Evolutionary conservation across 2,113 vertebrate species (phyloP).

Genomic region (Cyprinus carpio): DNA sequence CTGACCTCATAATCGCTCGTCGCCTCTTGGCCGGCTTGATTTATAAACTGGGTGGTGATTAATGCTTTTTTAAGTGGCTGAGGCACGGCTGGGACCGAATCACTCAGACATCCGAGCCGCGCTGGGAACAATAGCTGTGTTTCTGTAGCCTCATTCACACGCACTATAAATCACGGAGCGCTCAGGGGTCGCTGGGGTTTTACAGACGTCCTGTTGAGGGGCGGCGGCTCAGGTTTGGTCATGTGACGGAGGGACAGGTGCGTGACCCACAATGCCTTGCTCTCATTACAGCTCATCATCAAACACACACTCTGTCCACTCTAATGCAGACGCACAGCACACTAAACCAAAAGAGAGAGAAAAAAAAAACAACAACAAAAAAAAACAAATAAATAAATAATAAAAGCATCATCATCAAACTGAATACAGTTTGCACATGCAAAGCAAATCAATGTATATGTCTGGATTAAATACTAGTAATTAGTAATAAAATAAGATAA

Average conservation of each 20-base stretch:
- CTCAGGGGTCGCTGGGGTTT: not conserved
- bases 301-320: not conserved
- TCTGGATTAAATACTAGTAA: no score
- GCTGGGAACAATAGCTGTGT: constrained; percentile 49
- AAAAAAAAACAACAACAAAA: no score
- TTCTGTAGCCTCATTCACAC: constrained; percentile 66
- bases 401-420: no score
- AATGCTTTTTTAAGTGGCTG: constrained; percentile 95
- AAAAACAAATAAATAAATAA: no score
- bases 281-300: constrained; percentile 30
- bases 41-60: constrained; percentile 97
- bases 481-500: no score
- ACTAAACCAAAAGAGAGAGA: not conserved
- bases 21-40: constrained; percentile 86
- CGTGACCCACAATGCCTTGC: constrained; percentile 23
- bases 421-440: no score
- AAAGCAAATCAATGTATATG: no score
- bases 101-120: constrained; percentile 78
- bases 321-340: constrained; percentile 5
- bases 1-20: constrained; percentile 84
- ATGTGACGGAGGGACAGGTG: constrained; percentile 19
- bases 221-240: not conserved
- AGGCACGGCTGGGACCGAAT: constrained; percentile 82
- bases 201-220: not conserved
- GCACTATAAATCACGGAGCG: constrained; percentile 78